phyloP scores from a whole-genome alignment of 2,797 vertebrate genomes.

The Hypotaenidia okinawae region DNA sequence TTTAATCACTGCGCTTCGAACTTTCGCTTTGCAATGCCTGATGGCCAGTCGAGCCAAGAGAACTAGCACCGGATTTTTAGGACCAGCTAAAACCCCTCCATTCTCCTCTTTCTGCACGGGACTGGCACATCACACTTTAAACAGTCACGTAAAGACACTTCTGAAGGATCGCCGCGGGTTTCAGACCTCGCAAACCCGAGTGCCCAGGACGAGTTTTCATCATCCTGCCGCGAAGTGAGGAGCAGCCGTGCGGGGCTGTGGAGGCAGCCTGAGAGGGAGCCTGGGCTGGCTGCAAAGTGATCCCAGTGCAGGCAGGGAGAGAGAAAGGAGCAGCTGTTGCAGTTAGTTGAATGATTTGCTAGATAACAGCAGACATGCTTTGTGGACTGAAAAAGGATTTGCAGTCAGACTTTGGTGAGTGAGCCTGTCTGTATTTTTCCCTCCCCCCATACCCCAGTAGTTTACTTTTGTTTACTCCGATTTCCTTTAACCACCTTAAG shows the following conservation, averaged over 20 bases:
- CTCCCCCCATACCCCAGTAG: not conserved
- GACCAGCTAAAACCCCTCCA: not conserved
- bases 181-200: not conserved
- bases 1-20: slow-evolving; percentile 38
- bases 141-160: not conserved
- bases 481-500: not conserved
- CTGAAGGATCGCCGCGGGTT: not conserved
- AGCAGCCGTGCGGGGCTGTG: not conserved
- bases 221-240: not conserved
- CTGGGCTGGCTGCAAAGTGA: not conserved
- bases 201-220: not conserved
- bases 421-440: not conserved
- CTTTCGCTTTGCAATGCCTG: slow-evolving; percentile 23
- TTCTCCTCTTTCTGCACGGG: not conserved
- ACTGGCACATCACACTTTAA: not conserved
- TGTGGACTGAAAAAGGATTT: slow-evolving; percentile 92
- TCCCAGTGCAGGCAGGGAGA: slow-evolving; percentile 31
- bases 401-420: slow-evolving; percentile 88
- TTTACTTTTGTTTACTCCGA: slow-evolving; percentile 6
- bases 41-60: not conserved
- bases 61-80: not conserved
- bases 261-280: slow-evolving; percentile 26
- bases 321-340: slow-evolving; percentile 31
- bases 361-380: slow-evolving; percentile 86
- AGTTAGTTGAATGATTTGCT: slow-evolving; percentile 63